Conservation (phyloP, 2,797 vertebrate genomes). For the Micrastur ruficollis region DNA sequence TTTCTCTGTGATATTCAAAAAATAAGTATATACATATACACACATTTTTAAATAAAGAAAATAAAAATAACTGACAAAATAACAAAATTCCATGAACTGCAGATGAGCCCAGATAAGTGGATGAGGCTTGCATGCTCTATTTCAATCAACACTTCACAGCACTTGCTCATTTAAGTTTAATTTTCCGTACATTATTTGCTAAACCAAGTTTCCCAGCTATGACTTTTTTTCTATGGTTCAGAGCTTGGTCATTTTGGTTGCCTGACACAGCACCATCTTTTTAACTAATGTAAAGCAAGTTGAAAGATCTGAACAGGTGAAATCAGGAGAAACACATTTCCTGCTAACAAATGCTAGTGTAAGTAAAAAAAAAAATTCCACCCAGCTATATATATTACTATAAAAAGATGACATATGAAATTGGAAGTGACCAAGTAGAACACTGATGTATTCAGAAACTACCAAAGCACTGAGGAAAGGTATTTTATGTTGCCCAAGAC, state of each 20-base stretch:
- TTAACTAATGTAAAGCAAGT: not conserved
- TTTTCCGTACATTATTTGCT: not conserved
- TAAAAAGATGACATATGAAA: not conserved
- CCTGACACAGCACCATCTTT: not conserved
- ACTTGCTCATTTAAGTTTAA: not conserved
- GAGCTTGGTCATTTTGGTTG: not conserved
- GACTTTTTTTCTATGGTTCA: rapidly evolving
- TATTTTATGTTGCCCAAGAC: not conserved
- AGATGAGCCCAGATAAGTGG: not conserved
- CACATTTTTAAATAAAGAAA: not conserved
- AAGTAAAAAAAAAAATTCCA: not conserved
- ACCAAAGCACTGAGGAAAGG: not conserved
- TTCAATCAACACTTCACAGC: not conserved
- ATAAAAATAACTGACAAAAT: not conserved
- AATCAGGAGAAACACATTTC: not conserved
- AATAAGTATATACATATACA: not conserved
- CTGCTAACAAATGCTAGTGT: not conserved
- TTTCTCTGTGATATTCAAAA: not conserved
- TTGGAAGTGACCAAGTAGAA: not conserved
- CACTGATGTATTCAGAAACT: not conserved
- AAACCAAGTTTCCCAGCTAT: not conserved
- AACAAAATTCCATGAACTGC: not conserved
- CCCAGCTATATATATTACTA: not conserved
- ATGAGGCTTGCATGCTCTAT: not conserved
- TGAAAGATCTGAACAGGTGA: not conserved